A percentile compares a stretch with the other conserved stretches of the same genome.
Evolutionary conservation across 2,797 vertebrate genomes (phyloP).

Genomic region (Antrozous pallidus): DNA sequence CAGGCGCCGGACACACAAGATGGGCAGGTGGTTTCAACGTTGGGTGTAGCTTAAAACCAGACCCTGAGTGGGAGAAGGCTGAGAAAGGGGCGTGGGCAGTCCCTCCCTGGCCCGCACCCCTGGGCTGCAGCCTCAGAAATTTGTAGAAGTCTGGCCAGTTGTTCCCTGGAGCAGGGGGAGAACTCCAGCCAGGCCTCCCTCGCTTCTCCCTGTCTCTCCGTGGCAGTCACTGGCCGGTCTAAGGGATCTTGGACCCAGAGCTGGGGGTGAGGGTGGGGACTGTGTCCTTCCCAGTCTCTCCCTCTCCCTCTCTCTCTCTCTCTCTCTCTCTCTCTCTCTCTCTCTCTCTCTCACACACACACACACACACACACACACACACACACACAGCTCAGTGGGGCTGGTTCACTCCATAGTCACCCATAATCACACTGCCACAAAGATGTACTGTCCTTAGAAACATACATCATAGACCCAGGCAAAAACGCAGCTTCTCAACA

Average conservation of each 20-base stretch:
- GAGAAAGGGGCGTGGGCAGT: conserved; percentile 35
- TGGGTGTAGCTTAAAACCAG: conserved; percentile 57
- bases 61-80: conserved; percentile 31
- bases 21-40: neutral
- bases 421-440: neutral
- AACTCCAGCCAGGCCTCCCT: neutral
- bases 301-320: neutral
- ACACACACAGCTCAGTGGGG: neutral
- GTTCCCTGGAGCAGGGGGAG: neutral
- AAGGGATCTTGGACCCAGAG: neutral
- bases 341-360: neutral
- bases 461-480: neutral
- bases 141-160: conserved; percentile 44
- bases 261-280: neutral
- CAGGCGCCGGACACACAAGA: neutral
- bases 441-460: neutral
- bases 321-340: too few relatives aligned
- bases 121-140: neutral
- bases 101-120: conserved; percentile 39
- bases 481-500: neutral
- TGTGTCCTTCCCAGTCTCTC: neutral
- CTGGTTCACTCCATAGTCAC: neutral
- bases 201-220: neutral
- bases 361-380: neutral
- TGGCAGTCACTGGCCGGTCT: neutral